These are phyloP conservation scores for Arizona elegans DNA, from an alignment of 2,113 vertebrate species.

Conservation along the genomic window DNA sequence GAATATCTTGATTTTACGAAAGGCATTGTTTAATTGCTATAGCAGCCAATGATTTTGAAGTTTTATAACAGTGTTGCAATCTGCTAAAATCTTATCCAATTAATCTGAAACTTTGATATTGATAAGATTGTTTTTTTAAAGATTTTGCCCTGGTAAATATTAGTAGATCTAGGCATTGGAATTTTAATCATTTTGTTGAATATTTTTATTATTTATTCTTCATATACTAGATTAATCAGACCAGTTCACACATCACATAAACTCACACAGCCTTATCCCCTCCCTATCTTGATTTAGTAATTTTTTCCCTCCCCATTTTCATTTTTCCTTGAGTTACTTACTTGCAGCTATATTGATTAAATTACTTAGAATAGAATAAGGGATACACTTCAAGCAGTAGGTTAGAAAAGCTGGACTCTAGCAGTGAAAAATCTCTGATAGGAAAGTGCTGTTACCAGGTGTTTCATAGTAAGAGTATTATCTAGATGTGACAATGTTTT, in stretches of 20 bases:
- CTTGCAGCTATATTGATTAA: constrained; percentile 26
- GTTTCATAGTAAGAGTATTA: constrained; percentile 24
- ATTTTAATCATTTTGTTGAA: background rate
- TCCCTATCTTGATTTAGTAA: background rate
- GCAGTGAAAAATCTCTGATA: background rate
- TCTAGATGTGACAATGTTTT: constrained; percentile 5
- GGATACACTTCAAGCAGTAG: background rate
- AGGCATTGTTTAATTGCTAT: constrained; percentile 22
- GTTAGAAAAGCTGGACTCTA: background rate
- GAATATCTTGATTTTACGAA: constrained; percentile 24
- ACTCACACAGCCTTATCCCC: background rate
- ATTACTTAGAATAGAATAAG: constrained; percentile 30
- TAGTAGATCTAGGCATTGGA: background rate
- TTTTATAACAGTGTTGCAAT: constrained; percentile 19
- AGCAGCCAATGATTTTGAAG: constrained; percentile 30
- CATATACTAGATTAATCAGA: background rate
- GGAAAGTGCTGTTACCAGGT: background rate
- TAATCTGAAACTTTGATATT: constrained; percentile 38
- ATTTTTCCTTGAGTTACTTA: constrained; percentile 53
- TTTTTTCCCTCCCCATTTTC: background rate
- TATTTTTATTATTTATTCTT: background rate
- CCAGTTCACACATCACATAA: background rate
- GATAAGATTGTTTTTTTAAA: constrained; percentile 32
- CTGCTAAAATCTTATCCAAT: constrained; percentile 28
- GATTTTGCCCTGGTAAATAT: background rate